Percentiles rank a stretch among this genome's conserved stretches.
Conservation (phyloP, 2,888 invertebrate species). For the Erebia ligea region DNA sequence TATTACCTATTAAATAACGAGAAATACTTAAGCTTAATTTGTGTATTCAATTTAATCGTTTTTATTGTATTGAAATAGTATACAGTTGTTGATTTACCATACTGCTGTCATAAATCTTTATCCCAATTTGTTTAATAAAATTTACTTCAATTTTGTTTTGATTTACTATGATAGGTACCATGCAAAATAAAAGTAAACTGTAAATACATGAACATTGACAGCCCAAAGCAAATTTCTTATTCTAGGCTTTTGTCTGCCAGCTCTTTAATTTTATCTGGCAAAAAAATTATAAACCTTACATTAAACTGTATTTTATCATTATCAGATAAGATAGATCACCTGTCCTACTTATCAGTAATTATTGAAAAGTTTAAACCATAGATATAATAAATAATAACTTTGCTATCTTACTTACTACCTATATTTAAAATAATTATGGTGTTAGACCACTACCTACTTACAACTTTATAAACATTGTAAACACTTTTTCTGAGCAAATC, state of each 20-base stretch:
- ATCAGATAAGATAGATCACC: slow-evolving; percentile 7
- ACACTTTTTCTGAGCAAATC: too few relatives aligned
- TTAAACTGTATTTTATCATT: neutral
- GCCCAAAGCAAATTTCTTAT: neutral
- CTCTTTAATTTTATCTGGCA: neutral
- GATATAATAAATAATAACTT: too few relatives aligned
- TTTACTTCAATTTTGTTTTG: neutral
- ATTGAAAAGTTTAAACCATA: neutral
- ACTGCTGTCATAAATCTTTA: neutral
- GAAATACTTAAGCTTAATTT: neutral
- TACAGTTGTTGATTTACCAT: neutral
- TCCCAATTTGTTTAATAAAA: neutral
- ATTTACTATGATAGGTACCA: too few relatives aligned
- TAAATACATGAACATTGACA: neutral
- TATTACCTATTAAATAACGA: neutral
- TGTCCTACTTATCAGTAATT: neutral
- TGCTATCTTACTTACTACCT: too few relatives aligned
- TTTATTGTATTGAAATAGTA: neutral
- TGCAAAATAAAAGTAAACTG: neutral
- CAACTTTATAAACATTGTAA: too few relatives aligned
- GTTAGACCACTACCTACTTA: too few relatives aligned
- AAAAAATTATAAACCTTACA: neutral
- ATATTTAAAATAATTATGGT: too few relatives aligned
- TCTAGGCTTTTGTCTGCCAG: neutral
- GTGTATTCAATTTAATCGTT: neutral